A percentile compares a stretch with the other conserved stretches of the same genome.
phyloP scores from a whole-genome alignment of 2,797 vertebrate genomes.

The Etheostoma nigrum region DNA sequence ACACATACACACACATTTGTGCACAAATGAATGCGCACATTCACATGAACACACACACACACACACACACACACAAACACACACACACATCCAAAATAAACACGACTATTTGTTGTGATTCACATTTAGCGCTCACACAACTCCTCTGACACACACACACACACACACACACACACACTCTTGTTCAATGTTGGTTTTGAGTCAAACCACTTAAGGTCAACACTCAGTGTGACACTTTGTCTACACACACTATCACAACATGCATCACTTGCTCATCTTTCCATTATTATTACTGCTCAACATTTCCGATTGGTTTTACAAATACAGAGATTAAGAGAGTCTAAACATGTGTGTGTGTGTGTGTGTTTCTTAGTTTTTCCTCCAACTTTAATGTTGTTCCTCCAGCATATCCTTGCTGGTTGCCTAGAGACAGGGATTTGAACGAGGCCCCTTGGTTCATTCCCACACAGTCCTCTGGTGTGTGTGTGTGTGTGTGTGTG shows the following conservation, averaged over 20 bases:
- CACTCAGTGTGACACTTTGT: conserved; percentile 50
- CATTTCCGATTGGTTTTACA: conserved; percentile 87
- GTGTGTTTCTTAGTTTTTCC: conserved; percentile 87
- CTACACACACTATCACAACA: conserved; percentile 43
- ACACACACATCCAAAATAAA: conserved; percentile 43
- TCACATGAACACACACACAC: conserved; percentile 6
- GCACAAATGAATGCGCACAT: conserved; percentile 8
- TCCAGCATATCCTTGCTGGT: conserved; percentile 95
- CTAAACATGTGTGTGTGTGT: conserved; percentile 61
- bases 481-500: conserved; percentile 54
- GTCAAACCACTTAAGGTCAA: conserved; percentile 63
- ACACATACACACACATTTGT: conserved; percentile 26
- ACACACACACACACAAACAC: conserved; percentile 14
- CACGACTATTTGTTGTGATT: conserved; percentile 49
- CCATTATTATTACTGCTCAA: conserved; percentile 48
- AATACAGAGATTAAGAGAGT: conserved; percentile 78
- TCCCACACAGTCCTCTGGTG: conserved; percentile 94
- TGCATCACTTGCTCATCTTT: conserved; percentile 47
- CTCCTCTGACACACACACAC: conserved; percentile 7
- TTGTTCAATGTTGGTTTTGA: conserved; percentile 58
- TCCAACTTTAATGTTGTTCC: conserved; percentile 99
- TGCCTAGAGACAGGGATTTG: conserved; percentile 99
- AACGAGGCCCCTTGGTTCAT: conserved; percentile 99
- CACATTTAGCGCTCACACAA: conserved; percentile 22
- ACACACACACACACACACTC: conserved; percentile 38